Evolutionary conservation across 64 coral and sea anemone species (phyloP).

Genomic region (Porites lutea): DNA sequence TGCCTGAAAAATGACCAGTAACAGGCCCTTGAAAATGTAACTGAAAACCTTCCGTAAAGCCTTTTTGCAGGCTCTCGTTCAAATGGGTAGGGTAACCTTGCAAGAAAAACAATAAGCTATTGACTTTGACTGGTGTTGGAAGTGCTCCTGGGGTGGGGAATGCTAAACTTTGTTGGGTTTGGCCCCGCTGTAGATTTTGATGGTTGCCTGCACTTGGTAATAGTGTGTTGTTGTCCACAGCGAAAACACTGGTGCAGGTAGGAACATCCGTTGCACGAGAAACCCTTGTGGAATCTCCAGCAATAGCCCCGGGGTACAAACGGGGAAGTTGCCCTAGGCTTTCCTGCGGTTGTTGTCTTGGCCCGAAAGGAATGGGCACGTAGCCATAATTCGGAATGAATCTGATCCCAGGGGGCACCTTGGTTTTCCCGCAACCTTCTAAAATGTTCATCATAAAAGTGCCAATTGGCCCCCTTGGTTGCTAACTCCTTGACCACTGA

Average conservation of each 20-base stretch:
- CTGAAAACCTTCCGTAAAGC: not conserved
- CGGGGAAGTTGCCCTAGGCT: not conserved
- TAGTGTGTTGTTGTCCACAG: not conserved
- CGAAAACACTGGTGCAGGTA: too few species aligned
- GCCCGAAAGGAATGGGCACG: not conserved
- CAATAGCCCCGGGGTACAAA: not conserved
- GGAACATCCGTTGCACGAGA: not conserved
- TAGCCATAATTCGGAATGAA: not conserved
- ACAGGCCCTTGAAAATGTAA: not conserved
- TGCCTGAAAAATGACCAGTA: not conserved
- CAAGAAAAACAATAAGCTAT: not conserved
- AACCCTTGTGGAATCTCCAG: not conserved
- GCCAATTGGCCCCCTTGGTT: constrained; percentile 39
- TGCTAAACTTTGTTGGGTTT: not conserved
- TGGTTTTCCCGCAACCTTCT: constrained; percentile 15
- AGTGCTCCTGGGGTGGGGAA: not conserved
- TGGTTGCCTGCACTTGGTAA: not conserved
- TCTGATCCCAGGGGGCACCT: not conserved
- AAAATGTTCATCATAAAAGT: constrained; percentile 66
- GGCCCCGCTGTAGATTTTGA: not conserved
- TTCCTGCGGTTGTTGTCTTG: not conserved
- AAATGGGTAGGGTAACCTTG: not conserved
- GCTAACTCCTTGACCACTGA: constrained; percentile 45
- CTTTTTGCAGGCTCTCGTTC: not conserved
- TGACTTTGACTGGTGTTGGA: not conserved